phyloP scores from a whole-genome alignment of 1,140 invertebrate species.

The Orius insidiosus region DNA sequence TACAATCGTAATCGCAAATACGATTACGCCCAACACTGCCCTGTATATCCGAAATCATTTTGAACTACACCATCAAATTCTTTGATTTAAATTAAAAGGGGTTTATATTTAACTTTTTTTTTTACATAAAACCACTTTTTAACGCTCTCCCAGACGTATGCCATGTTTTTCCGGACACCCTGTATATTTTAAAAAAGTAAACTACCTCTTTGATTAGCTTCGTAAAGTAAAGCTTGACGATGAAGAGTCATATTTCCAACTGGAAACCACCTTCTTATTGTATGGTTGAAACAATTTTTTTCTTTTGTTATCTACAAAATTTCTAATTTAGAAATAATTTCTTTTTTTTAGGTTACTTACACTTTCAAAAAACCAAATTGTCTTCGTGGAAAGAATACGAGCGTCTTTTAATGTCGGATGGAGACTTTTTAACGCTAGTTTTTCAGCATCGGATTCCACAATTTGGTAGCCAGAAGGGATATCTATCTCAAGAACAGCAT shows the following conservation, averaged over 20 bases:
- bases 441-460: conserved; percentile 33
- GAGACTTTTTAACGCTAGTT: conserved; percentile 22
- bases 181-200: too few species aligned
- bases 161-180: too few species aligned
- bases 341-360: conserved; percentile 21
- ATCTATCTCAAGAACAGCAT: conserved; percentile 36
- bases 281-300: conserved; percentile 30
- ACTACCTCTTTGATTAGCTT: conserved; percentile 38
- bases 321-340: neutral
- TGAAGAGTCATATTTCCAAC: conserved; percentile 39
- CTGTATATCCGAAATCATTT: too few species aligned
- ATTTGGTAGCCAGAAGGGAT: conserved; percentile 39
- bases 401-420: conserved; percentile 27
- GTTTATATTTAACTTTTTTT: too few species aligned
- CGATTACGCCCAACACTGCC: too few species aligned
- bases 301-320: conserved; percentile 26
- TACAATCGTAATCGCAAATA: too few species aligned
- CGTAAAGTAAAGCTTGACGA: conserved; percentile 36
- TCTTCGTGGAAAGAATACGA: conserved; percentile 23
- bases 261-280: conserved; percentile 36
- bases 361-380: conserved; percentile 29
- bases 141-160: too few species aligned
- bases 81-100: too few species aligned
- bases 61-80: too few species aligned
- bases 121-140: too few species aligned